Percentiles rank a stretch among this genome's conserved stretches.
phyloP scores from a whole-genome alignment of 2,888 invertebrate genomes.

The Scaptomyza polygonia region DNA sequence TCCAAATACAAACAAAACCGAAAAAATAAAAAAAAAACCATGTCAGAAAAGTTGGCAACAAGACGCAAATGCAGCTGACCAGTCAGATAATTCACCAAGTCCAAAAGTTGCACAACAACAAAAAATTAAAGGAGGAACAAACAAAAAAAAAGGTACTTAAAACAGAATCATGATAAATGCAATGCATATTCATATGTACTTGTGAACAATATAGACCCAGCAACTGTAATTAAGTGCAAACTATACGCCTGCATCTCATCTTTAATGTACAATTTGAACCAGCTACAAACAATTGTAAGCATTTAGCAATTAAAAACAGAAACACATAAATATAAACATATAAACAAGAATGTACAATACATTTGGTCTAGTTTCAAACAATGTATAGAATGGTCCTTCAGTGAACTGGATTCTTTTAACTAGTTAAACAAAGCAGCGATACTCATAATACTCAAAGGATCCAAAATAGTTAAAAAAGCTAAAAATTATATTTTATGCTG shows the following conservation, averaged over 20 bases:
- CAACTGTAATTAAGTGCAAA: neutral
- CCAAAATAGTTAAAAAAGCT: no score
- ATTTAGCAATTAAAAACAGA: neutral
- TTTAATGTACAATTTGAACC: neutral
- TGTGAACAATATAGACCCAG: neutral
- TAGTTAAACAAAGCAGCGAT: neutral
- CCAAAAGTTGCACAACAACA: neutral
- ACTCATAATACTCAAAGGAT: no score
- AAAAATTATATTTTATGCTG: no score
- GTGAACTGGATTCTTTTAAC: neutral
- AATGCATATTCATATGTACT: neutral
- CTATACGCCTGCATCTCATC: neutral
- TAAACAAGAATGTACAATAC: neutral
- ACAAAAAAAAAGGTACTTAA: slow-evolving; percentile 3
- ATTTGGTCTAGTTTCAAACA: neutral
- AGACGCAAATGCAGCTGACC: slow-evolving; percentile 1
- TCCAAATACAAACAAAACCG: slow-evolving; percentile 21
- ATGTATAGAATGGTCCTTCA: neutral
- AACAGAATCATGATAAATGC: slow-evolving; percentile 2
- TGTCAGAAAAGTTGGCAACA: slow-evolving; percentile 13
- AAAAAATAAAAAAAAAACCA: neutral
- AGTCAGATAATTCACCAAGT: slow-evolving; percentile 2
- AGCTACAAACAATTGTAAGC: neutral
- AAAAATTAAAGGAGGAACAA: neutral
- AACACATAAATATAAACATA: neutral